Base-by-base conservation (phyloP, 2,888 invertebrate genomes). In the Deilephila porcellus region DNA sequence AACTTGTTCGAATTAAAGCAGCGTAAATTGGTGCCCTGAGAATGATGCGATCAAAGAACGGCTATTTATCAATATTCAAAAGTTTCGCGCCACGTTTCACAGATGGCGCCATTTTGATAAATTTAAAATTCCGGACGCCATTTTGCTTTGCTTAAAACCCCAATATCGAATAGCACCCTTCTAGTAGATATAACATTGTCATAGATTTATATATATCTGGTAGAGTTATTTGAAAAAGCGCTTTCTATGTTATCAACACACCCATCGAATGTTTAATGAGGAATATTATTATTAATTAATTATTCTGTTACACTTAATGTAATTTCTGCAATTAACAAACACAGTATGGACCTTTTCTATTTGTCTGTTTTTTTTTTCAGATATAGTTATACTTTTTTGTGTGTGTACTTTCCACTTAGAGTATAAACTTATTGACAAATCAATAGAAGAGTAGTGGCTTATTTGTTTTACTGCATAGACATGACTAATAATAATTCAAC, bases 151-250 rank as follows among this genome's bases (percentile, higher is more conserved):
- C 86, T 84, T 86, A 74, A 74, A 75, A 72, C 76, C 75, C 80
- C 79, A 63, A 34, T 67, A 67, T 52, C 67, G 67, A 67, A 83
- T 87, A 88, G 89, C 90, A 90, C 90, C 80, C 83, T 84, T 81
- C 83, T 90, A 90, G 91, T 83, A 25, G 25, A 1, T 25, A 82
- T 87, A 89, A 86, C 81, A 83, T 87, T 86, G 86, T 84, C 77
- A 85, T 86, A 86, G 84, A 82, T 76, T 56, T 85, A 86, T 86
- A 86, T 86, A 82, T 85, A 88, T 84, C 81, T 77, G 80, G 86
- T 88, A 89, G 86, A 80, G 76, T 86, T 77, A 73, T 63, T 74
- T 67, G 25, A 52, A 67, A 25, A n/a, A 75, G 86, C 87, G 90
- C 91, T 90, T 90, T 90, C 85, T 87, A 86, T 88, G 86, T 90